Evolutionary conservation across 2,888 invertebrate genomes (phyloP), one percentile per base, ranked within the genome.

Genomic region (Elmis aenea): DNA sequence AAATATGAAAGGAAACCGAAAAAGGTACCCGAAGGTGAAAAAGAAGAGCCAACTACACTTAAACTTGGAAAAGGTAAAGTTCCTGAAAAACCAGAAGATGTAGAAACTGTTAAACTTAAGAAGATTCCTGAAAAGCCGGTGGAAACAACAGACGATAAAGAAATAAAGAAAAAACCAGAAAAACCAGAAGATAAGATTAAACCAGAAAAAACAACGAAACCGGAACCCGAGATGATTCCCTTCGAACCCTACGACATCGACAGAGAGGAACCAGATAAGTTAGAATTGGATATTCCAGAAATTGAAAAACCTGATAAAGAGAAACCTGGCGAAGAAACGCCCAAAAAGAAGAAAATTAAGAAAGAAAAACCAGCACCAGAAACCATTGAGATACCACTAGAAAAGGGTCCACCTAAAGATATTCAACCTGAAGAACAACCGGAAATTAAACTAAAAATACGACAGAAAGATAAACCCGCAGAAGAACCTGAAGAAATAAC

Each of bases 51-150:
- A 34, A 54, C 64, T 53, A 64, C 69, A 38, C 47, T 74, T 16
- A 55, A 51, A 38, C 33, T 55, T 24, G 55, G 58, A 3, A 75
- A 75, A 57, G 75, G 76, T 33, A 54, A 70, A 50, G 39, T 67
- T 13, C 67, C 67, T 8, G 50, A 58, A 39, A 38, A 39, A 6
- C 62, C 65, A 29, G 61, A 64, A 35, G 47, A 42, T 9, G 44
- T 48, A 14, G 60, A 62, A 47, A 40, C 45, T 27, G 51, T 65
- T 4, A 63, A 57, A 51, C 42, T 67, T 13, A 66, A 69, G 49
- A 69, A 70, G 38, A 53, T 67, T 14, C 67, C 68, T 6, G 53
- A 61, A 45, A 61, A 65, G 42, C 50, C 61, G 11, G 51, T 55
- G 9, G 55, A 56, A 29, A 62, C 59, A 33, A 57, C 60, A 8